A percentile compares a stretch with the other conserved stretches of the same genome.
Evolutionary conservation across 2,113 vertebrate genomes (phyloP).

Genomic region (Cochlearius cochlearius): DNA sequence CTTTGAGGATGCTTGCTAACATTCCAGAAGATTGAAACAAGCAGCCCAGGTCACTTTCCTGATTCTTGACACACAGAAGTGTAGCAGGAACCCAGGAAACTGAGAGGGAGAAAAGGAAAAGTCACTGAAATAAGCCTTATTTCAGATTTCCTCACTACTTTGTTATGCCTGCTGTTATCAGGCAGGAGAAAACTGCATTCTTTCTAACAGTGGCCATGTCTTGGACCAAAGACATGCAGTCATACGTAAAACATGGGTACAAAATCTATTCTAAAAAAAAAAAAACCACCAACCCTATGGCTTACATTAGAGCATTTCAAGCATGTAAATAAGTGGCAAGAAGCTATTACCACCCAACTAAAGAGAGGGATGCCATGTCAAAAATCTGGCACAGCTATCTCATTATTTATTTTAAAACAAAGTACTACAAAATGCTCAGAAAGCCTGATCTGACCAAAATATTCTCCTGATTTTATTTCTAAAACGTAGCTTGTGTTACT

Average conservation of each 20-base stretch:
- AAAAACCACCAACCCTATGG: too few relatives aligned
- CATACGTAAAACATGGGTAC: not conserved
- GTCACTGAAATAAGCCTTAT: not conserved
- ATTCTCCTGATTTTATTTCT: not conserved
- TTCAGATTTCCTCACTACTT: not conserved
- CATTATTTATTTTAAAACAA: not conserved
- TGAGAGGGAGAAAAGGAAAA: not conserved
- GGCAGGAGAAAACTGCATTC: not conserved
- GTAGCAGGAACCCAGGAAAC: not conserved
- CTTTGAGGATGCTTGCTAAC: not conserved
- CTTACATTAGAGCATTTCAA: not conserved
- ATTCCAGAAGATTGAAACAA: not conserved
- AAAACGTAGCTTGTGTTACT: not conserved
- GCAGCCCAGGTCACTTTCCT: not conserved
- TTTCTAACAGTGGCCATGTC: not conserved
- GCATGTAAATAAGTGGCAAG: not conserved
- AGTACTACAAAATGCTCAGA: not conserved
- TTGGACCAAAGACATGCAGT: not conserved
- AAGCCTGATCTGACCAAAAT: not conserved
- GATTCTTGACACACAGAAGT: not conserved
- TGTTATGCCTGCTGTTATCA: not conserved
- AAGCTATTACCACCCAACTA: not conserved
- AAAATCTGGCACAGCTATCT: not conserved
- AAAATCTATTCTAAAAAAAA: not conserved
- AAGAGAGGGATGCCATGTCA: not conserved